Base-by-base conservation (phyloP, 2,113 vertebrate species). In the Hiodon tergisus region DNA sequence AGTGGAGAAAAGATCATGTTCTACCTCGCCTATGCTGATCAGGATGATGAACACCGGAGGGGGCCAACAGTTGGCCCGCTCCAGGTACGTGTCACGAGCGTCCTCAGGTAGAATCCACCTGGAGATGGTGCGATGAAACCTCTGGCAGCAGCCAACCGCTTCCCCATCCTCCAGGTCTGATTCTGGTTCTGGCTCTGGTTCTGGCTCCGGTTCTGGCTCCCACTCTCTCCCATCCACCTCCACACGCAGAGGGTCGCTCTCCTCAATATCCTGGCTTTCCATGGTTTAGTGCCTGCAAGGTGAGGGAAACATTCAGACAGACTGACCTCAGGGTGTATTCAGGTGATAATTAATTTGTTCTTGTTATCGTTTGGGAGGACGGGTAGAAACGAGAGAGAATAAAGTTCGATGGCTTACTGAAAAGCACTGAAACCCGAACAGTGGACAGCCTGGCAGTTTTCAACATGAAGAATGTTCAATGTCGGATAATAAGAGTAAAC, bases 41-140 rank as follows among this genome's bases (percentile, higher is more conserved):
- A 86, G 84, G 79, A 95, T 91, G 83, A 97, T 95, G 88, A 96
- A 97, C 76, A 97, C 76, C 0, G 95, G 94, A 0, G 94, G 95
- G 0, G 95, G 95, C 48, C 90, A 84, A 84, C 95, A 97, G 87
- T 91, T 95, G 54, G 94, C 89, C 6, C 94, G 88, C 67, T 94
- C 91, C 68, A 95, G 8, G 77, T 97, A 96, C 0, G 48, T 85
- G 70, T 77, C 76, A 13, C 88, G 88, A 2, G 31, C 7, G 0
- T 88, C 72, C 61, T 89, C 87, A 0, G 95, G 94, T 52, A 97
- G 94, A 92, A 97, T 93, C 93, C 92, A 97, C 66, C 76, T 90
- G 54, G 94, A 94, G 69, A 97, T 74, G 0, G 85, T 62, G 3
- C 46, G 75, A 11, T 96, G 93, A 67, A 96, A 85, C 73, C 82